Percentiles rank a stretch among this genome's conserved stretches.
Evolutionary conservation across 2,797 vertebrate species (phyloP).

Genomic region (Garrulus glandarius): DNA sequence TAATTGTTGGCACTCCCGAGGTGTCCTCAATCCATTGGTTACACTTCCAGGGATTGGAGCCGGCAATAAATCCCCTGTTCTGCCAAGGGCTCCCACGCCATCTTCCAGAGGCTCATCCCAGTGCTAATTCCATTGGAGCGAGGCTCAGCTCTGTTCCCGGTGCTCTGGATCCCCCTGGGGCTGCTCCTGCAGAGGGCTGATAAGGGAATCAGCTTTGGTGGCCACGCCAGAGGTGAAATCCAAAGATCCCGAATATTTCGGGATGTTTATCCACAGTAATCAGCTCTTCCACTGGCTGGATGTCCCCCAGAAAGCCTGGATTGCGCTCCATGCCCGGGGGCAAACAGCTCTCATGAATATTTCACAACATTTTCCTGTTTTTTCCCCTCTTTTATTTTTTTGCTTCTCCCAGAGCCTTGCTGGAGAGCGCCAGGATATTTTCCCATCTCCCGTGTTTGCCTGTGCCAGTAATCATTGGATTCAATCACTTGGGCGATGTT

Average conservation of each 20-base stretch:
- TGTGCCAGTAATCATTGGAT: conserved; percentile 82
- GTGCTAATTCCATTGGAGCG: neutral
- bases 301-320: conserved; percentile 38
- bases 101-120: conserved; percentile 58
- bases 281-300: conserved; percentile 73
- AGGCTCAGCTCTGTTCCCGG: neutral
- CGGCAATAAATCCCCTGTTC: conserved; percentile 72
- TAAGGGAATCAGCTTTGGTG: conserved; percentile 75
- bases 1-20: conserved; percentile 57
- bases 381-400: neutral
- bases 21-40: conserved; percentile 76
- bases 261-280: conserved; percentile 73
- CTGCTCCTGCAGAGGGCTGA: conserved; percentile 75
- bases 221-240: conserved; percentile 38
- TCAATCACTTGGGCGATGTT: conserved; percentile 84
- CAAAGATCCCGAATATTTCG: conserved; percentile 66
- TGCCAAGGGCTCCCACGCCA: conserved; percentile 63
- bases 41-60: conserved; percentile 67
- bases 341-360: conserved; percentile 85
- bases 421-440: conserved; percentile 68
- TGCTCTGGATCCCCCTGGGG: conserved; percentile 66
- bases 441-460: conserved; percentile 72
- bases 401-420: conserved; percentile 50
- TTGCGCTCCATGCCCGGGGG: conserved; percentile 67
- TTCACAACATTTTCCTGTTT: conserved; percentile 75